A percentile compares a stretch with the other conserved stretches of the same genome.
Conservation (phyloP, 2,113 vertebrate genomes). For the Halichoeres trimaculatus region DNA sequence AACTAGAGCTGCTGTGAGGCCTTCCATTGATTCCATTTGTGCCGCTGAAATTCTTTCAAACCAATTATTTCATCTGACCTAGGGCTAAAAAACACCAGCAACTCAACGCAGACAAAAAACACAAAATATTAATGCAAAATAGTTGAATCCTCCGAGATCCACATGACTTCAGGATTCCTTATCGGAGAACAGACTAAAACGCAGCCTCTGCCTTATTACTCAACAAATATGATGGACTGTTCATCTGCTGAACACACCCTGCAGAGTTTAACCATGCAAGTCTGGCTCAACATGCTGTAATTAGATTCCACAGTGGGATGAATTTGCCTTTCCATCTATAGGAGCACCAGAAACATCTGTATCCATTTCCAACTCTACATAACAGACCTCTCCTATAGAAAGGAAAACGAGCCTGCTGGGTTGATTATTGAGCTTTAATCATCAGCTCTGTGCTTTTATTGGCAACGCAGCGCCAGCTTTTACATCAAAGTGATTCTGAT, state of each 20-base stretch:
- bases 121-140: slow-evolving; percentile 14
- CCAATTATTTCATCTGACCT: slow-evolving; percentile 58
- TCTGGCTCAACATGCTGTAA: slow-evolving; percentile 16
- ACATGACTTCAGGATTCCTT: slow-evolving; percentile 18
- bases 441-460: slow-evolving; percentile 8
- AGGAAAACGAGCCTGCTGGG: slow-evolving; percentile 12
- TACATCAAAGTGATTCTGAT: slow-evolving; percentile 35
- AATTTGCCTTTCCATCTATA: background rate
- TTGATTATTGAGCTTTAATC: slow-evolving; percentile 23
- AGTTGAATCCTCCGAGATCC: background rate
- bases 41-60: slow-evolving; percentile 11
- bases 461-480: slow-evolving; percentile 7
- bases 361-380: slow-evolving; percentile 5
- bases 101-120: slow-evolving; percentile 13
- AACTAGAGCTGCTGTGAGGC: slow-evolving; percentile 11
- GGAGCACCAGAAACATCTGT: background rate
- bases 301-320: slow-evolving; percentile 5
- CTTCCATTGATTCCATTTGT: slow-evolving; percentile 55
- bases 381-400: slow-evolving; percentile 23
- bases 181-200: background rate
- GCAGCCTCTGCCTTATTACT: background rate
- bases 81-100: background rate
- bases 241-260: background rate
- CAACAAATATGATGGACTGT: background rate
- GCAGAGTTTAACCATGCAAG: slow-evolving; percentile 9